Evolutionary conservation across 2,888 invertebrate species (phyloP).

Genomic region (Shargacucullia verbasci): DNA sequence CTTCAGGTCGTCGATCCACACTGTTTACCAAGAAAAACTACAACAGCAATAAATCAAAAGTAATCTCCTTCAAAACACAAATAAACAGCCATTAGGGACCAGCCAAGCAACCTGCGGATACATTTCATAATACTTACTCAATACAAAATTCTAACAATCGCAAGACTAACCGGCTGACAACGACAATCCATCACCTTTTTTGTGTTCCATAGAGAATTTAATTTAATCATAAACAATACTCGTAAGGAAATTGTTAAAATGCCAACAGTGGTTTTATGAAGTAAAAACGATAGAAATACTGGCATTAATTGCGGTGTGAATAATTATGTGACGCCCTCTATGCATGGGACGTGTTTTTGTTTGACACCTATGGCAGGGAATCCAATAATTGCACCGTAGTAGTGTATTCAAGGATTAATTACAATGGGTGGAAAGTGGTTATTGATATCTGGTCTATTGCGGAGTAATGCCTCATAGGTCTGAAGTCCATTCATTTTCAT

Average conservation of each 20-base stretch:
- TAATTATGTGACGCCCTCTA: conserved; percentile 66
- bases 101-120: conserved; percentile 1
- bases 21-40: conserved; percentile 11
- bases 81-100: background rate
- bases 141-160: conserved; percentile 36
- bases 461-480: conserved; percentile 4
- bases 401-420: conserved; percentile 50
- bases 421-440: conserved; percentile 31
- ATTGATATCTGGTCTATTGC: conserved; percentile 2
- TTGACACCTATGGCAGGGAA: conserved; percentile 47
- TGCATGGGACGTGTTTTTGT: conserved; percentile 34
- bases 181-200: conserved; percentile 41
- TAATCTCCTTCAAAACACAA: conserved; percentile 1
- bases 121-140: conserved; percentile 13
- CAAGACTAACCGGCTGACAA: conserved; percentile 16
- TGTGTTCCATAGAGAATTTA: conserved; percentile 63
- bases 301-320: conserved; percentile 70
- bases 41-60: conserved; percentile 34
- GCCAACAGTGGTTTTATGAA: conserved; percentile 55
- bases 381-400: conserved; percentile 57
- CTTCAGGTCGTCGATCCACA: conserved; percentile 5
- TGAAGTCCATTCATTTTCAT: conserved; percentile 15
- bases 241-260: conserved; percentile 77
- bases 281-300: conserved; percentile 65
- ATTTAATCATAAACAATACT: conserved; percentile 65